Evolutionary conservation across 2,888 invertebrate species (phyloP), one percentile per base, ranked within the genome.

Genomic region (Anticlea derivata): DNA sequence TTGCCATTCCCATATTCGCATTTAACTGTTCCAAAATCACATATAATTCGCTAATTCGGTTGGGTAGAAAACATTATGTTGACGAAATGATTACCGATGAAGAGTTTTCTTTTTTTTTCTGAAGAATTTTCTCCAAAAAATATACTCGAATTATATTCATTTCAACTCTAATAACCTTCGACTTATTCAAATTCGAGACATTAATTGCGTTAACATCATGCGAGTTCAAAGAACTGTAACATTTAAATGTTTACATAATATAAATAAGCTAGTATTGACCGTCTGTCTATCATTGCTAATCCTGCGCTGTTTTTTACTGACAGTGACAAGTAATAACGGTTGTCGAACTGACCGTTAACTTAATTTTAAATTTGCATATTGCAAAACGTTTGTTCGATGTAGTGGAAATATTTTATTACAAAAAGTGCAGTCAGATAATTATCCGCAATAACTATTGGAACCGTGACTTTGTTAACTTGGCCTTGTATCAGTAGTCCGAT

Each of bases 281-380:
- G 44, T 47, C 31, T 53, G 51, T 51, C 57, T 24, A 48, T 50
- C 50, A 49, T 13, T 43, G 35, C 44, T 53, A 58, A 58, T 49
- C 55, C 53, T 35, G 52, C 46, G 40, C 56, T 22, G 11, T 57
- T 58, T 52, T 55, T 46, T 31, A 24, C 31, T 17, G 58, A 52
- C 59, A 53, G 51, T 68, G 64, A 63, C 63, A 64, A 51, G 30
- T 37, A 30, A 50, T 72, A 73, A 69, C 71, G 64, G 73, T 31
- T 65, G 64, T 65, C 66, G 63, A 55, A 17, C 34, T 10, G 8
- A 40, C 57, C 53, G 58, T 62, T 63, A 63, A 22, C 33, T 39
- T 43, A 12, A 56, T 48, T 49, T 13, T 22, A 38, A 49, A 51
- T 51, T 51, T 38, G 23, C 29, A 53, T 37, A 27, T 46, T 38